These are phyloP conservation scores for Octomys mimax DNA, from an alignment of 2,797 vertebrate genomes.

Conservation along the genomic window DNA sequence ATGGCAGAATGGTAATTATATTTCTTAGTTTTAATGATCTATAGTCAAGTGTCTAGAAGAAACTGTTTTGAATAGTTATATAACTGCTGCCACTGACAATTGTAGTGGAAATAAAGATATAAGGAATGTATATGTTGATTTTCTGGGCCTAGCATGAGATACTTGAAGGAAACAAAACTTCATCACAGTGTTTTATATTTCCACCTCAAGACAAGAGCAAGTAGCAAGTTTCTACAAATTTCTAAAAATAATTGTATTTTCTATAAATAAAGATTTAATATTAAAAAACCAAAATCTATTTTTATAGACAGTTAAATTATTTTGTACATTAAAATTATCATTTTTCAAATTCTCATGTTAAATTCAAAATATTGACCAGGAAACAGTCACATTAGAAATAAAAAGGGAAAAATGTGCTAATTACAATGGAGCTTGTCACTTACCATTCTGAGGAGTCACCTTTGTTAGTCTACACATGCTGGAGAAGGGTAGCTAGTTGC, in stretches of 20 bases:
- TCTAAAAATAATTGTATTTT: not conserved
- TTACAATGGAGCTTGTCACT: not conserved
- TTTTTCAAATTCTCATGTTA: not conserved
- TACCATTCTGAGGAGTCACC: not conserved
- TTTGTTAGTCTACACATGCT: not conserved
- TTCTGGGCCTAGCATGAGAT: not conserved
- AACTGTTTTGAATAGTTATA: not conserved
- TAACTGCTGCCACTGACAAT: not conserved
- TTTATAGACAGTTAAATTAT: not conserved
- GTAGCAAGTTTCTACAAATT: not conserved
- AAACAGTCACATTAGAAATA: not conserved
- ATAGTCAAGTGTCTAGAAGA: not conserved
- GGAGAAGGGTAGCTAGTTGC: not conserved
- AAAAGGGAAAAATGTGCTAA: not conserved
- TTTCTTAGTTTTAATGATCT: not conserved
- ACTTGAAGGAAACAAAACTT: not conserved
- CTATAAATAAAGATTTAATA: slow-evolving; percentile 1
- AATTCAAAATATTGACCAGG: not conserved
- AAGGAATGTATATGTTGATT: not conserved
- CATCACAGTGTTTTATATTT: not conserved
- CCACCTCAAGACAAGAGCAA: not conserved
- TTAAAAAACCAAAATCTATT: not conserved
- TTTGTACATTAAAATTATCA: not conserved
- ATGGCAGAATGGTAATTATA: not conserved
- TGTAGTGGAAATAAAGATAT: not conserved